Evolutionary conservation across 2,888 invertebrate species (phyloP), one percentile per base, ranked within the genome.

Genomic region (Prosopocoilus inquinatus): DNA sequence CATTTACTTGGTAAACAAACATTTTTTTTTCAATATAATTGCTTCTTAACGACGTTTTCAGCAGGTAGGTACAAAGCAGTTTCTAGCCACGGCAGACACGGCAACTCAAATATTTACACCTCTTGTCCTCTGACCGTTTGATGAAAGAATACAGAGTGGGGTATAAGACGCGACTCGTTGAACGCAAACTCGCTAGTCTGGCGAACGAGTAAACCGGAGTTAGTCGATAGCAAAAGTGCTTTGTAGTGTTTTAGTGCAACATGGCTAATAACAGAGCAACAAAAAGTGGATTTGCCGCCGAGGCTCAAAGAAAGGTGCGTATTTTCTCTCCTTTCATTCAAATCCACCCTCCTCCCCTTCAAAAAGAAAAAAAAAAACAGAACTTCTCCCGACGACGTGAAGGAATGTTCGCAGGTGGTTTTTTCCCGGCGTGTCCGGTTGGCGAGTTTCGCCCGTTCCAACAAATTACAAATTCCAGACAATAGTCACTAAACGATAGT

Each of bases 241-340:
- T 38, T 50, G 49, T 48, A 45, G 45, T 58, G 47, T 47, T 43
- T 52, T 54, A 50, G 53, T 54, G 54, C 15, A 53, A 71, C 72
- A 91, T 91, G 91, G 90, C 91, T 68, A 85, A 82, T 78, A 87
- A 90, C 82, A 82, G 94, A 77, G 93, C 93, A 68, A 82, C 91
- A 58, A 93, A 93, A 79, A 91, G 92, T 73, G 96, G 96, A 86
- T 93, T 95, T 82, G 96, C 95, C 68, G 94, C 95, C 56, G 96
- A 96, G 78, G 94, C 95, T 50, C 95, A 96, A 80, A 86, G 91
- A 76, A 96, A 95, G 88, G 96, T 96, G 79, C 85, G 84, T 71
- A 43, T 34, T 15, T 8, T 5, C 12, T 32, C 13, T 52, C n/a
- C 15, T 15, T 13, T 41, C 12, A 16, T n/a, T 2, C 12, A 15